Evolutionary conservation across 92 coral and sea anemone species (phyloP), one percentile per base, ranked within the genome.

Genomic region (Umimayanthus chanpuru): DNA sequence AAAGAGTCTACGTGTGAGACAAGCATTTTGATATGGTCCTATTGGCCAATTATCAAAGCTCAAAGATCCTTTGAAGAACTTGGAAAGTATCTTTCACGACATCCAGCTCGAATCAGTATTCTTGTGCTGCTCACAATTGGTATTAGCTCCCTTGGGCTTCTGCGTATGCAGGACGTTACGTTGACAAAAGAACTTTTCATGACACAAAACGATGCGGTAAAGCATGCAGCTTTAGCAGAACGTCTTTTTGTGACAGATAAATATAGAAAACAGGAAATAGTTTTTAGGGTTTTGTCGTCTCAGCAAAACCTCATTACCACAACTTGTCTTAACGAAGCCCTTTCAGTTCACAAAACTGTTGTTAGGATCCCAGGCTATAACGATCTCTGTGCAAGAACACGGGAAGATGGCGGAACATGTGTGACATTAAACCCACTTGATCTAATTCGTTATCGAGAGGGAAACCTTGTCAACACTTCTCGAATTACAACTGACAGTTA

Each of bases 41-140:
- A 44, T n/a, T 43, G 44, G 23, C 81, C 81, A 77, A 44, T 23
- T 38, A 41, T 77, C 14, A 21, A 23, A 25, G 28, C 36, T 5
- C 81, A 77, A 40, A 77, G 28, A 10, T 30, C 36, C 32, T 77
- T 77, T 77, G 64, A 77, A 77, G 36, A 47, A 44, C 81, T 77
- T 8, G 81, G 81, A n/a, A 77, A 47, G 16, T 41, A 3, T 14
- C 81, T 77, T 43, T 77, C 32, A 41, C 81, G 61, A 77, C 32
- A 44, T 77, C 29, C 81, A 77, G 9, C 20, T 64, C 58, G 81
- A 77, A 5, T 77, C 6, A 43, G 50, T 15, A 3, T 49, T 9
- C 16, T 77, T 25, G 56, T 77, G 29, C 50, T 77, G 28, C 8
- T 77, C 21, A 49, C 39, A 26, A n/a, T 47, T 47, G 30, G 56